Evolutionary conservation across 2,113 vertebrate genomes (phyloP).

Genomic region (Mobula birostris): DNA sequence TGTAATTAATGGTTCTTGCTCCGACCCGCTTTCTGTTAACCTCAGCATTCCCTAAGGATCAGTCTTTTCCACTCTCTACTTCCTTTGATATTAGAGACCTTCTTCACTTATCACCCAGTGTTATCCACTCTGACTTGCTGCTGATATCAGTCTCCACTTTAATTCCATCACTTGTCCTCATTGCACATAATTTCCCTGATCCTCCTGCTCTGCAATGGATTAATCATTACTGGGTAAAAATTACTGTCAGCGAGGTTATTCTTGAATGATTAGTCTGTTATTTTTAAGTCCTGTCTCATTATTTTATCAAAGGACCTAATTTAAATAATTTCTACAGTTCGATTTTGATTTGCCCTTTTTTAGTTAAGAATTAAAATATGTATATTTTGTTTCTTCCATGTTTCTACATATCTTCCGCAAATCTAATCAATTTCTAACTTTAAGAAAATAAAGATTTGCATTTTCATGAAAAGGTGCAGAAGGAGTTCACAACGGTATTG

Average conservation of each 20-base stretch:
- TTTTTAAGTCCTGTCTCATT: background rate
- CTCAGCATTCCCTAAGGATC: background rate
- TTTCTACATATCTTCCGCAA: background rate
- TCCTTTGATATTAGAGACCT: background rate
- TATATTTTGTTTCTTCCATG: background rate
- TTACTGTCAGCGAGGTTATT: background rate
- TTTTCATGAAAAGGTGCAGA: too few species aligned
- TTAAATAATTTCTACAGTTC: background rate
- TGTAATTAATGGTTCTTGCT: background rate
- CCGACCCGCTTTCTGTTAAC: background rate
- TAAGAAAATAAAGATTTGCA: background rate
- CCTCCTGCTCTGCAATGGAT: background rate
- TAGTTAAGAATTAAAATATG: background rate
- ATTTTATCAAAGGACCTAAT: background rate
- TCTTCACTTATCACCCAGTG: background rate
- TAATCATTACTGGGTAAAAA: background rate
- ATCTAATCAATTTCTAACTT: background rate
- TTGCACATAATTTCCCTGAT: background rate
- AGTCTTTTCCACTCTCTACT: background rate
- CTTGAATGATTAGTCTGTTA: background rate
- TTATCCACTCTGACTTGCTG: background rate
- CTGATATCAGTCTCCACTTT: background rate
- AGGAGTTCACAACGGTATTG: too few species aligned
- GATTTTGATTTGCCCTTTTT: background rate
- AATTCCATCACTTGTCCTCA: background rate